These are phyloP conservation scores for Ectobius pallidus DNA, from an alignment of 2,888 invertebrate species.

Conservation along the genomic window DNA sequence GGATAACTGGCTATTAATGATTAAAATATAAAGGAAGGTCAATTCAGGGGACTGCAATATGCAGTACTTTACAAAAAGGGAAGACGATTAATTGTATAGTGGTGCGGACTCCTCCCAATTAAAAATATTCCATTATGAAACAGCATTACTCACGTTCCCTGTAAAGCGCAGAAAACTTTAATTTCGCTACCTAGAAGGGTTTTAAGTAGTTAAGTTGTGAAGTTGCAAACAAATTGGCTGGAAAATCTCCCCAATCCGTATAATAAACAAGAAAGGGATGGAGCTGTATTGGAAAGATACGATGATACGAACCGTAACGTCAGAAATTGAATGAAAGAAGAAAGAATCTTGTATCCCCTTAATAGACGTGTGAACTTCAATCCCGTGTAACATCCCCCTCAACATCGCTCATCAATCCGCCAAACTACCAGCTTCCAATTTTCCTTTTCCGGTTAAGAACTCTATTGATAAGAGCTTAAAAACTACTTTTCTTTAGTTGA, in stretches of 20 bases:
- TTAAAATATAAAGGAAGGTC: too few relatives aligned
- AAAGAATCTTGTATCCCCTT: not conserved
- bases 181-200: too few relatives aligned
- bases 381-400: not conserved
- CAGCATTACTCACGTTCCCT: too few relatives aligned
- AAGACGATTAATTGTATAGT: too few relatives aligned
- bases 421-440: slow-evolving; percentile 14
- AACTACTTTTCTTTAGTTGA: slow-evolving; percentile 25
- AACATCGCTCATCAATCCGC: not conserved
- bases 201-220: too few relatives aligned
- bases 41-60: too few relatives aligned
- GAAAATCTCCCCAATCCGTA: not conserved
- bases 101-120: too few relatives aligned
- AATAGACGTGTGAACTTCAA: slow-evolving; percentile 5
- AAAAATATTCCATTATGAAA: too few relatives aligned
- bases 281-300: not conserved
- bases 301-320: not conserved
- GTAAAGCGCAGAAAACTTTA: too few relatives aligned
- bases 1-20: too few relatives aligned
- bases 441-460: slow-evolving; percentile 6
- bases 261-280: not conserved
- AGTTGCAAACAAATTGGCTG: not conserved
- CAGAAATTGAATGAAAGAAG: not conserved
- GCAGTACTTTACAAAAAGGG: too few relatives aligned
- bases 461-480: slow-evolving; percentile 20